Evolutionary conservation across 2,888 invertebrate genomes (phyloP), one percentile per base, ranked within the genome.

Genomic region (Epinotia ramella): DNA sequence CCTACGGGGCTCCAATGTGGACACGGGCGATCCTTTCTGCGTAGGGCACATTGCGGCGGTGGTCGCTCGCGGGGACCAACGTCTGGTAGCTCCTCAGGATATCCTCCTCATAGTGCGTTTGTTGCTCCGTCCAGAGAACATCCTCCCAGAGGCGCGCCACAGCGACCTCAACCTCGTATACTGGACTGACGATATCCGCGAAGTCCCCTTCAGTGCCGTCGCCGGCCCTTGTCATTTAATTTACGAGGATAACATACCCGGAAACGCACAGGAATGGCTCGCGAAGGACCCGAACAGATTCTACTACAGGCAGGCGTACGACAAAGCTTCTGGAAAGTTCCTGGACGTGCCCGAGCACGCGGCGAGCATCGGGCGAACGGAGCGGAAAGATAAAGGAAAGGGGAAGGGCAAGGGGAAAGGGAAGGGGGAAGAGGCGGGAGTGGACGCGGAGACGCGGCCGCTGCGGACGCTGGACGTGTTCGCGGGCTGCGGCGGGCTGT

Each of bases 401-500:
- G 96, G 96, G 0, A 97, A 96, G 84, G 96, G 96, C 0, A 96
- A 96, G 83, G 96, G 96, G 0, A 97, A 96, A 86, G 95, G 95
- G 1, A 87, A 84, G 73, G 71, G 12, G n/a, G 57, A 78, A 73
- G 84, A 79, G 78, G 74, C 77, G 83, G 91, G 91, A 3, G 60
- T 46, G 46, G 86, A 86, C 12, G 77, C 82, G 13, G 85, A 94
- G 44, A 80, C 95, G 0, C 87, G 89, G 73, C 96, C 96, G 46
- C 85, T 98, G 73, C 91, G 95, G 79, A 96, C 96, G 57, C 90
- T 98, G 82, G 98, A 98, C 85, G 96, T 98, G 40, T 98, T 98
- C 88, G 97, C 98, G 78, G 98, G 98, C 0, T 98, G 97, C 88
- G 98, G 98, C 60, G 98, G 97, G 24, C 87, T 98, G 60, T 97